These are phyloP conservation scores for Propithecus deckenii DNA, from an alignment of 2,797 vertebrate genomes.

Conservation along the genomic window DNA sequence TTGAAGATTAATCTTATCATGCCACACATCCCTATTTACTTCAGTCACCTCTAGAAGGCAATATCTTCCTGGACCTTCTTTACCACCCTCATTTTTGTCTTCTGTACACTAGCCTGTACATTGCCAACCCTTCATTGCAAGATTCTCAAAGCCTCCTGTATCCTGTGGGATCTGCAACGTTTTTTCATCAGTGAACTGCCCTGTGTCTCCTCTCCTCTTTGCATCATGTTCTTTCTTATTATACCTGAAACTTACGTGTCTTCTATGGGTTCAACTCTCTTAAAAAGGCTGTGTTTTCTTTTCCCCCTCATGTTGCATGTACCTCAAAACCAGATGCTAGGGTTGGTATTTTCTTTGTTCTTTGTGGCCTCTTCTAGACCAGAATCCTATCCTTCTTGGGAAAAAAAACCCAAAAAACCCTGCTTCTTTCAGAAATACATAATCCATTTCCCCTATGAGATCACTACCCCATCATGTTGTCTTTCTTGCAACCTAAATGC, in stretches of 20 bases:
- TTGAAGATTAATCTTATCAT: not conserved
- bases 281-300: not conserved
- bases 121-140: not conserved
- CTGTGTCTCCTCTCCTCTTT: not conserved
- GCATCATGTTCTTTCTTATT: not conserved
- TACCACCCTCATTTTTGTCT: not conserved
- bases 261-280: not conserved
- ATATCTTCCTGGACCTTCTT: not conserved
- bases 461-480: not conserved
- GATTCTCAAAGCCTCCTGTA: not conserved
- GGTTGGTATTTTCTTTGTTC: not conserved
- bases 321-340: not conserved
- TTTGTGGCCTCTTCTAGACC: not conserved
- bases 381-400: not conserved
- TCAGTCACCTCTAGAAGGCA: not conserved
- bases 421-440: not conserved
- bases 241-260: not conserved
- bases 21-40: not conserved
- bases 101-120: not conserved
- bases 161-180: not conserved
- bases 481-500: not conserved
- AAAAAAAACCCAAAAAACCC: not conserved
- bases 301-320: not conserved
- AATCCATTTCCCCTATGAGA: not conserved
- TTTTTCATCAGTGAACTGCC: not conserved